Conservation (phyloP, 2,113 vertebrate species). For the Tachuris rubrigastra region DNA sequence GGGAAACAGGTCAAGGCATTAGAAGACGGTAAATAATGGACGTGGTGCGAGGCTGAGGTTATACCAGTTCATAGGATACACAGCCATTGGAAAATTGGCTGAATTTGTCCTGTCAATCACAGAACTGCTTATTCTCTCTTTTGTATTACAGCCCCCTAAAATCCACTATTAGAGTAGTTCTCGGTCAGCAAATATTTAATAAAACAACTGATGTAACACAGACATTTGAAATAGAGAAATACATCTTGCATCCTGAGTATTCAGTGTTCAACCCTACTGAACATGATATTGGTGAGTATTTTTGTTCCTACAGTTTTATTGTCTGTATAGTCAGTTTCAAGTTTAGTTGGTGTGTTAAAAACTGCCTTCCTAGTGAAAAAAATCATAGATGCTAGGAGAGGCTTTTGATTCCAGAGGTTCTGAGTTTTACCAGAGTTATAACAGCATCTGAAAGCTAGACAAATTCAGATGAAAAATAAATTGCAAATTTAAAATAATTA, state of each 20-base stretch:
- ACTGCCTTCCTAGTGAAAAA: not conserved
- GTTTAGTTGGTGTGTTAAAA: not conserved
- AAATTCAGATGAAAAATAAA: conserved; percentile 54
- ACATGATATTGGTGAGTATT: conserved; percentile 89
- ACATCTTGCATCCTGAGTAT: conserved; percentile 82
- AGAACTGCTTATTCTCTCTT: not conserved
- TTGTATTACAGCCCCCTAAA: conserved; percentile 75
- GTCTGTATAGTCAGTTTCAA: not conserved
- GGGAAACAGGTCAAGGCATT: not conserved
- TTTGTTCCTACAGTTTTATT: not conserved
- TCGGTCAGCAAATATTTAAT: conserved; percentile 93
- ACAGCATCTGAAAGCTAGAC: conserved; percentile 20
- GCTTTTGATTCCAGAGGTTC: not conserved
- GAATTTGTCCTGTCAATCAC: not conserved
- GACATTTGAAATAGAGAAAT: conserved; percentile 84
- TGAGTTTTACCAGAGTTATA: not conserved
- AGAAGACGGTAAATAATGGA: not conserved
- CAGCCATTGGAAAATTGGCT: not conserved
- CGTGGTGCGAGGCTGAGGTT: not conserved
- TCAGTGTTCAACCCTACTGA: conserved; percentile 83
- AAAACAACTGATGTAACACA: conserved; percentile 78
- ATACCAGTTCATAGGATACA: not conserved
- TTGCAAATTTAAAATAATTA: conserved; percentile 49
- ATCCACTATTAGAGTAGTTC: conserved; percentile 82
- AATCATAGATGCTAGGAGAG: not conserved